phyloP scores from a whole-genome alignment of 2,113 vertebrate species.

The Thymallus thymallus region DNA sequence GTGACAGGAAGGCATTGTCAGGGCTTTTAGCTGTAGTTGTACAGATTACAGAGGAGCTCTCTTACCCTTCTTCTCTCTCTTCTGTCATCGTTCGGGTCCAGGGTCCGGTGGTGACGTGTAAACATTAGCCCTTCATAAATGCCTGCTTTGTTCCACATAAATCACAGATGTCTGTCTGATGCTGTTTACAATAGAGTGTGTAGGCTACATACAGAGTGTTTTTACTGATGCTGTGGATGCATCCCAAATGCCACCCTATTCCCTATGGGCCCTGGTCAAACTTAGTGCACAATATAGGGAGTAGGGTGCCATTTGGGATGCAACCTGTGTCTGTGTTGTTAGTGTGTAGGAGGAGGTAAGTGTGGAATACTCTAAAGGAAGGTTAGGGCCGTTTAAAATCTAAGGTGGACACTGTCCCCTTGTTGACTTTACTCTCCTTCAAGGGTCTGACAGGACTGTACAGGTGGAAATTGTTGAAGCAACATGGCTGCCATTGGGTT shows the following conservation, averaged over 20 bases:
- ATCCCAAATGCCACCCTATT: no score
- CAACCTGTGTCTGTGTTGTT: neutral
- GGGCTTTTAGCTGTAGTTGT: conserved; percentile 58
- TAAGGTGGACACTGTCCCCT: neutral
- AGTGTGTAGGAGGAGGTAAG: conserved; percentile 18
- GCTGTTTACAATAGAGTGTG: conserved; percentile 25
- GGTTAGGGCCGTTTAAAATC: neutral
- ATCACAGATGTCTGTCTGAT: conserved; percentile 53
- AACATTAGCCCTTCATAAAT: conserved; percentile 71
- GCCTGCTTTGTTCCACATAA: conserved; percentile 61
- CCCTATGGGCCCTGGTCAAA: no score
- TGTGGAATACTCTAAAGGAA: conserved; percentile 20
- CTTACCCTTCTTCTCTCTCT: conserved; percentile 50
- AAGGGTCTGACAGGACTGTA: neutral
- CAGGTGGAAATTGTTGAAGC: no score
- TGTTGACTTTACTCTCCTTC: neutral
- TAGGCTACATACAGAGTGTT: neutral
- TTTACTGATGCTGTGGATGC: conserved; percentile 27
- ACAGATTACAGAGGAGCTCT: conserved; percentile 43
- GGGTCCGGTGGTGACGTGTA: conserved; percentile 58
- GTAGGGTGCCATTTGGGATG: no score
- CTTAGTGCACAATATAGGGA: no score
- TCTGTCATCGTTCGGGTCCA: conserved; percentile 38
- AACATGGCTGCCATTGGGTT: no score
- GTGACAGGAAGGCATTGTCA: conserved; percentile 72